These are phyloP conservation scores for Phenganax stokvisi DNA, from an alignment of 92 coral and sea anemone species.

Conservation along the genomic window DNA sequence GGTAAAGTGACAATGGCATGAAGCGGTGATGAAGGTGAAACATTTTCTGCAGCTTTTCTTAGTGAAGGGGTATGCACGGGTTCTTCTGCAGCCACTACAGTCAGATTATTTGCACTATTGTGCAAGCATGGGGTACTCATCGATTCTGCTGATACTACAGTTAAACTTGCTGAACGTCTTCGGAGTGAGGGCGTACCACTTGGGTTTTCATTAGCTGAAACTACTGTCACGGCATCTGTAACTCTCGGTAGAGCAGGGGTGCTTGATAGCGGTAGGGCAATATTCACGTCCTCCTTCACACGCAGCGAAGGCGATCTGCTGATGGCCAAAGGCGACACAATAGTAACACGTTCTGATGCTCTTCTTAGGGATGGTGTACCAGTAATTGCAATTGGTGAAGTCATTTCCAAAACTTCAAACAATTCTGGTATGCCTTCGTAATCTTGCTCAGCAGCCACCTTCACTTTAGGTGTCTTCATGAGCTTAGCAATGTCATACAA, in stretches of 20 bases:
- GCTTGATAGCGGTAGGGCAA: conserved; percentile 41
- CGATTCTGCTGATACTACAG: conserved; percentile 21
- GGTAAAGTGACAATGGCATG: background rate
- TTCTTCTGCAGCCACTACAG: conserved; percentile 44
- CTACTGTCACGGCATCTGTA: background rate
- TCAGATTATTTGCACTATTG: background rate
- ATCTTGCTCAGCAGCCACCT: conserved; percentile 24
- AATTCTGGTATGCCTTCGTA: conserved; percentile 44
- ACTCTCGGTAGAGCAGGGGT: conserved; percentile 60
- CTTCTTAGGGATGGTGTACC: conserved; percentile 65
- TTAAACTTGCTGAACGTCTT: conserved; percentile 20
- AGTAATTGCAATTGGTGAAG: conserved; percentile 28
- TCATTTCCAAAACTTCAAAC: conserved; percentile 38
- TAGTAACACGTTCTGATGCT: background rate
- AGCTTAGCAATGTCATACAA: conserved; percentile 41
- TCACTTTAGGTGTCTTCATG: conserved; percentile 43
- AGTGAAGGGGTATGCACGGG: conserved; percentile 62
- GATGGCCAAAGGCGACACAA: conserved; percentile 34
- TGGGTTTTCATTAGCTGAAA: conserved; percentile 19
- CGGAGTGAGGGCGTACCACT: conserved; percentile 21
- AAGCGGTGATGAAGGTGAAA: background rate
- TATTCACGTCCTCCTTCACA: background rate
- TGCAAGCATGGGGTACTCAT: conserved; percentile 11
- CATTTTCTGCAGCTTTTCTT: conserved; percentile 36
- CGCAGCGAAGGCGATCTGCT: conserved; percentile 22